These are phyloP conservation scores for Hirundichthys speculiger DNA, from an alignment of 2,113 vertebrate species.

Conservation along the genomic window DNA sequence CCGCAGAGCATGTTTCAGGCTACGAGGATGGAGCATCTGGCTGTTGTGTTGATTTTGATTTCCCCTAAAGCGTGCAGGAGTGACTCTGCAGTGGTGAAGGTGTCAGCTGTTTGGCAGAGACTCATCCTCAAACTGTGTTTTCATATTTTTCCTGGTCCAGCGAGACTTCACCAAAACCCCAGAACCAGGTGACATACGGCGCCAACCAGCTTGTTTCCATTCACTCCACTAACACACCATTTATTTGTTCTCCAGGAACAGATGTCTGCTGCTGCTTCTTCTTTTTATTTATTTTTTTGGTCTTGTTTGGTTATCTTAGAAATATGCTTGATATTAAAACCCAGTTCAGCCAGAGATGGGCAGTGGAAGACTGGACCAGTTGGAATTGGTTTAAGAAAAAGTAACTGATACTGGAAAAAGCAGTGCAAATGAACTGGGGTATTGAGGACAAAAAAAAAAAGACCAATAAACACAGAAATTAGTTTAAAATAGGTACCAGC, in stretches of 20 bases:
- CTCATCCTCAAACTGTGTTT: neutral
- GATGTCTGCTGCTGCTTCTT: too few relatives aligned
- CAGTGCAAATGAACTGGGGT: too few relatives aligned
- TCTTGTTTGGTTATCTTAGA: neutral
- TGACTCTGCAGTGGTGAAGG: slow-evolving; percentile 34
- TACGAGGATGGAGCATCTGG: slow-evolving; percentile 41
- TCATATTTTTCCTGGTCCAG: neutral
- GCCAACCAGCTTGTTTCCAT: slow-evolving; percentile 12
- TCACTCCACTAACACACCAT: slow-evolving; percentile 2
- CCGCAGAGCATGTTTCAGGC: slow-evolving; percentile 28
- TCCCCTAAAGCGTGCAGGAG: slow-evolving; percentile 38
- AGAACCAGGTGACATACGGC: slow-evolving; percentile 37
- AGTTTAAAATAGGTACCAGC: too few relatives aligned
- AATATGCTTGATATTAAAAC: too few relatives aligned
- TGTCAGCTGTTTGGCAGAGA: slow-evolving; percentile 48
- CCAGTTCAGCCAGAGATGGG: too few relatives aligned
- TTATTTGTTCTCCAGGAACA: neutral
- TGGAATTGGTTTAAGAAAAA: too few relatives aligned
- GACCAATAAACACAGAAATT: too few relatives aligned
- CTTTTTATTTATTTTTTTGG: slow-evolving; percentile 1
- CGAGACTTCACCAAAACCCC: slow-evolving; percentile 22
- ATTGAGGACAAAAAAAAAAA: too few relatives aligned
- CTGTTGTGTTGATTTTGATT: slow-evolving; percentile 41
- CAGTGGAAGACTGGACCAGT: too few relatives aligned
- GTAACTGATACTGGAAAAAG: too few relatives aligned